A percentile compares a stretch with the other conserved stretches of the same genome.
phyloP scores from a whole-genome alignment of 2,888 invertebrate species.

The Lacanobia wlatinum region DNA sequence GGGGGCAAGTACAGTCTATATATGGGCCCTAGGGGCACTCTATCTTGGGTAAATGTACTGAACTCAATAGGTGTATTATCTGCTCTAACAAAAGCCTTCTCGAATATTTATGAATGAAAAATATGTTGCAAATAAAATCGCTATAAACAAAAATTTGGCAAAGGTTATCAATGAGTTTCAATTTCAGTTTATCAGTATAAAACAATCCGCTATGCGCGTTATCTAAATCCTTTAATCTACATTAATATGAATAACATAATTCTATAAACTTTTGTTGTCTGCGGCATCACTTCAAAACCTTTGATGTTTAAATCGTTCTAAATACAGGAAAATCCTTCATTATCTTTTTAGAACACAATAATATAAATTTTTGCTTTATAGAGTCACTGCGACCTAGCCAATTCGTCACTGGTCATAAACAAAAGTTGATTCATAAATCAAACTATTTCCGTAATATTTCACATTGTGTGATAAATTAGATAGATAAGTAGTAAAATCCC shows the following conservation, averaged over 20 bases:
- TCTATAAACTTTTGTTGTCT: slow-evolving; percentile 52
- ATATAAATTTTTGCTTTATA: slow-evolving; percentile 12
- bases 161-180: slow-evolving; percentile 32
- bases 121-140: slow-evolving; percentile 18
- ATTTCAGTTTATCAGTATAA: slow-evolving; percentile 21
- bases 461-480: background rate
- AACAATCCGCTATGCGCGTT: slow-evolving; percentile 6
- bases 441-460: slow-evolving; percentile 11
- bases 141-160: slow-evolving; percentile 22
- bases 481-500: background rate
- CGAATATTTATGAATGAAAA: slow-evolving; percentile 14
- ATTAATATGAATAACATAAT: slow-evolving; percentile 49
- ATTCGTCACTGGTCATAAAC: slow-evolving; percentile 19
- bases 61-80: background rate
- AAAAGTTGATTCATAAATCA: slow-evolving; percentile 39
- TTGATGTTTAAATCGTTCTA: slow-evolving; percentile 40
- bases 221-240: slow-evolving; percentile 40
- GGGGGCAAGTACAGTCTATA: no score
- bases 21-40: no score
- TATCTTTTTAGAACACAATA: slow-evolving; percentile 21
- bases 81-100: background rate
- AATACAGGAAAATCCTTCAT: slow-evolving; percentile 20
- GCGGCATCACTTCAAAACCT: slow-evolving; percentile 41
- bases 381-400: background rate
- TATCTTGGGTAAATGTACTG: no score